A percentile compares a stretch with the other conserved stretches of the same genome.
Evolutionary conservation across 2,113 vertebrate species (phyloP).

Genomic region (Hemiprocne comata): DNA sequence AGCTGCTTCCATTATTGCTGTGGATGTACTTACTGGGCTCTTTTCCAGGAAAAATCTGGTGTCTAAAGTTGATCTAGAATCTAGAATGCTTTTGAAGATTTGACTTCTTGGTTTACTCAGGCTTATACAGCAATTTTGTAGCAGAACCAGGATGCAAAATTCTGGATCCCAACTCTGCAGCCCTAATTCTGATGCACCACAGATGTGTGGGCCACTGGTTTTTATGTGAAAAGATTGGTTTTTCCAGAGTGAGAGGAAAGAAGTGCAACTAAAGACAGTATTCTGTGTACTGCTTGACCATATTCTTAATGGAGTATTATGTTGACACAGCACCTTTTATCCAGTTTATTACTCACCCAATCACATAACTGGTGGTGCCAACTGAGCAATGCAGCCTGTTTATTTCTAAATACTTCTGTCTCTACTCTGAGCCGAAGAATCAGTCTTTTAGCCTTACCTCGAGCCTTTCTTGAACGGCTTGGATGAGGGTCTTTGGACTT

Average conservation of each 20-base stretch:
- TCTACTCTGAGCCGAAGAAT: neutral
- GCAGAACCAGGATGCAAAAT: neutral
- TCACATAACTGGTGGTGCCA: neutral
- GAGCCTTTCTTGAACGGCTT: neutral
- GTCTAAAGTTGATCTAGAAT: neutral
- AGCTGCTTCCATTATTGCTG: neutral
- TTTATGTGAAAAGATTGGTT: neutral
- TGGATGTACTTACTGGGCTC: neutral
- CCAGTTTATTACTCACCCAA: neutral
- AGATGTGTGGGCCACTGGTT: neutral
- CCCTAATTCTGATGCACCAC: neutral
- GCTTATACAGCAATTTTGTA: neutral
- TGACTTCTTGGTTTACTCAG: neutral
- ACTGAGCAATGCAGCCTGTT: neutral
- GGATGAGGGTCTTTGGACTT: neutral
- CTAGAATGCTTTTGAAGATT: neutral
- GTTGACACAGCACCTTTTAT: neutral
- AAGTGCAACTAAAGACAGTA: neutral
- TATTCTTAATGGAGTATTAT: neutral
- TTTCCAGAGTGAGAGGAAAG: neutral
- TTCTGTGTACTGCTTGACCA: neutral
- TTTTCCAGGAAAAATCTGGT: neutral
- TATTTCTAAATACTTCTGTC: neutral
- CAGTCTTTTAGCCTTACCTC: neutral
- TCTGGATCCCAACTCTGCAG: neutral